Evolutionary conservation across 2,888 invertebrate species (phyloP), one percentile per base, ranked within the genome.

Genomic region (Nomada lathburiana): DNA sequence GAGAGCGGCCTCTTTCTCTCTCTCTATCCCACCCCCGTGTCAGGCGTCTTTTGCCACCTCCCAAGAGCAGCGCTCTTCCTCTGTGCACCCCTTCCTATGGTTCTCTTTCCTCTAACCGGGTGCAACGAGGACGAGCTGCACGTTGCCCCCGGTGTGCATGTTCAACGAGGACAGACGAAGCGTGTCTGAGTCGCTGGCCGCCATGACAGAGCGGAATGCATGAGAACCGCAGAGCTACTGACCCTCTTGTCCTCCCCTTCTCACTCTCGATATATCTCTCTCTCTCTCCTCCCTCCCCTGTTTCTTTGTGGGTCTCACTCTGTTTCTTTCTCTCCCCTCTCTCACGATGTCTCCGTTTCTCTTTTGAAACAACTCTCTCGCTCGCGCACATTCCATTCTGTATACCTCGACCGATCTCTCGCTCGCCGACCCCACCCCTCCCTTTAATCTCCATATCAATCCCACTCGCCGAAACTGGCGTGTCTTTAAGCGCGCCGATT

Each of bases 191-290:
- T 88, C 87, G 88, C 86, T 89, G 90, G 88, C 91, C 91, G 92
- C 92, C 93, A 92, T 93, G 92, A 92, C 92, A 89, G 91, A 91
- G 91, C 92, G 92, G 93, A 93, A 93, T 93, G 93, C 92, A 93
- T 93, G 93, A 92, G 93, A 93, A 93, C 92, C 36, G 90, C 90
- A 87, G 90, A 92, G 92, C 93, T 92, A 93, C 92, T 91, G 93
- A 92, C 92, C 92, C 92, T 90, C 88, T 89, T 87, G 80, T 76
- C 84, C 74, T 76, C 74, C 81, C 55, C 74, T 69, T 72, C 26
- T 52, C 23, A 68, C 23, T 29, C 52, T 26, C 59, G 76, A 62
- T 70, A 57, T 23, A 79, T 64, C 85, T 84, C 80, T 60, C 70
- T 76, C 76, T 47, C 72, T 70, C 82, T 72, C 73, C 68, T 76